These are phyloP conservation scores for Chloroceryle amazona DNA, from an alignment of 2,797 vertebrate genomes.

Conservation along the genomic window DNA sequence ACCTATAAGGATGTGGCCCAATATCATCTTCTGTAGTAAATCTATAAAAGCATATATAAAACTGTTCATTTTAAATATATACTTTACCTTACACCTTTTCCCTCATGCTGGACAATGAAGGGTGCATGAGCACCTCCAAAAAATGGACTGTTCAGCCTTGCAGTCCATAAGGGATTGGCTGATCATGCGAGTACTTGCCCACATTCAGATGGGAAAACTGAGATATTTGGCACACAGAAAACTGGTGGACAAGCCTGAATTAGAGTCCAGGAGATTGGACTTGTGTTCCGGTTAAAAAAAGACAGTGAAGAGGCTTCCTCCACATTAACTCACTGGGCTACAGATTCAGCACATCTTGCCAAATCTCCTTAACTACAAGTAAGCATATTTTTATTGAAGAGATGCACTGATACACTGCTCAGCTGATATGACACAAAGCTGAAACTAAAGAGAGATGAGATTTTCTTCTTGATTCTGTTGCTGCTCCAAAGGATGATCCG, in stretches of 20 bases:
- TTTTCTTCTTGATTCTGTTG: not conserved
- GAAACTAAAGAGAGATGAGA: not conserved
- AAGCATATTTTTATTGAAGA: accelerated
- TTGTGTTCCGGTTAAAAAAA: not conserved
- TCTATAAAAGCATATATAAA: not conserved
- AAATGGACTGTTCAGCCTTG: not conserved
- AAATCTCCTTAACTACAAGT: not conserved
- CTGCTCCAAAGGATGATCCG: not conserved
- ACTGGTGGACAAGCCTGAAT: not conserved
- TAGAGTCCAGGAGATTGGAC: not conserved
- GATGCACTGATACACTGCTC: not conserved
- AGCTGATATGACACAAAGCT: not conserved
- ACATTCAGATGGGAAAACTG: not conserved
- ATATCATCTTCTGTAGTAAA: not conserved
- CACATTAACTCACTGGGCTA: not conserved
- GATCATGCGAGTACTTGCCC: not conserved
- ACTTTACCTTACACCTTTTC: not conserved
- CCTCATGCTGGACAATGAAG: not conserved
- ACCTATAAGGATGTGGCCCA: not conserved
- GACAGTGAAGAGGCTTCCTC: not conserved
- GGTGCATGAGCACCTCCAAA: not conserved
- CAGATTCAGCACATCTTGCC: accelerated
- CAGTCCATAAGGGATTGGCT: not conserved
- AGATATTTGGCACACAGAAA: not conserved
- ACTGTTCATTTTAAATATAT: not conserved